These are phyloP conservation scores for Malthinus seriepunctatus DNA, from an alignment of 2,888 invertebrate species.

Conservation along the genomic window DNA sequence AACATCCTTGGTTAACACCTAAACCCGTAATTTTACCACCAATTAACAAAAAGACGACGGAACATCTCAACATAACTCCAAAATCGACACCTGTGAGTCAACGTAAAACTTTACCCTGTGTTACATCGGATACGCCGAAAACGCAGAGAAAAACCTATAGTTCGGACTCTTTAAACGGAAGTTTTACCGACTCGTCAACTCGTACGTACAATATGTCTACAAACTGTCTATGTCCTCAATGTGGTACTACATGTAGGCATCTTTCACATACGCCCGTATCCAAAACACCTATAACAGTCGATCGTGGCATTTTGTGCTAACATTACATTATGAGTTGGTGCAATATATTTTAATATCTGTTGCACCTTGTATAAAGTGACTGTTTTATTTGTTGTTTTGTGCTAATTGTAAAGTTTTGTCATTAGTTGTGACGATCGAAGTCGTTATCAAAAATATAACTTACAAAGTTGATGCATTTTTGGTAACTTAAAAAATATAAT, in stretches of 20 bases:
- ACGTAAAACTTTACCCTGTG: slow-evolving; percentile 40
- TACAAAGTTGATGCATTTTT: too few relatives aligned
- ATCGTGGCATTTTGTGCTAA: slow-evolving; percentile 58
- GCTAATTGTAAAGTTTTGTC: neutral
- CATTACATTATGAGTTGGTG: slow-evolving; percentile 27
- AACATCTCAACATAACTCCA: slow-evolving; percentile 29
- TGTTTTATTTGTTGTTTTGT: slow-evolving; percentile 11
- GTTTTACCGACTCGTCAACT: slow-evolving; percentile 45
- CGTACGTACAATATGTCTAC: slow-evolving; percentile 49
- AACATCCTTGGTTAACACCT: slow-evolving; percentile 81
- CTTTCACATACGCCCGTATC: slow-evolving; percentile 52
- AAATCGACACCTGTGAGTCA: slow-evolving; percentile 46
- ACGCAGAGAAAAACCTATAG: slow-evolving; percentile 40
- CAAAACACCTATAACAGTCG: slow-evolving; percentile 53
- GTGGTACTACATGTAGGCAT: slow-evolving; percentile 55
- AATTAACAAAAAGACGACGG: slow-evolving; percentile 35
- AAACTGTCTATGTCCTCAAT: slow-evolving; percentile 55
- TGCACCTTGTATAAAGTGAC: slow-evolving; percentile 18
- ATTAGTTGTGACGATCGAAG: too few relatives aligned
- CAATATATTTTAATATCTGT: slow-evolving; percentile 16
- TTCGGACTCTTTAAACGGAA: slow-evolving; percentile 44
- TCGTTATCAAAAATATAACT: too few relatives aligned
- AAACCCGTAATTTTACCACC: slow-evolving; percentile 45
- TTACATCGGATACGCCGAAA: slow-evolving; percentile 37
- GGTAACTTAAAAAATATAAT: too few relatives aligned